A percentile compares a stretch with the other conserved stretches of the same genome.
These are phyloP conservation scores for Polypedilum vanderplanki DNA, from an alignment of 1,140 invertebrate species.

Conservation along the genomic window DNA sequence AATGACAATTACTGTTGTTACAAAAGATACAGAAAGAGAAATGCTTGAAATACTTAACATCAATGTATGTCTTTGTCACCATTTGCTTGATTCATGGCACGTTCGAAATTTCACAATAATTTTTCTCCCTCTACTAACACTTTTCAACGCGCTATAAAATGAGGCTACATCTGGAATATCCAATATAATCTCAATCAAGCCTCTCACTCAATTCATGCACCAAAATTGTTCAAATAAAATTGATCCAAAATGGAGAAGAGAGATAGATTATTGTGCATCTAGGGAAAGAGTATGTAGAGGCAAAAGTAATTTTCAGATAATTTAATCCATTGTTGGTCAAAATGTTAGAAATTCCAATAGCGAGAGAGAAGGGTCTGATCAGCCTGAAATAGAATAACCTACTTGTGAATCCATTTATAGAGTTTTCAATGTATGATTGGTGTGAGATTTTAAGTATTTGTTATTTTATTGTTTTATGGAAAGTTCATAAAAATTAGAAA, in stretches of 20 bases:
- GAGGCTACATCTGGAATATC: slow-evolving; percentile 10
- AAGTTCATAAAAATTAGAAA: no score
- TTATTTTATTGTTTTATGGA: no score
- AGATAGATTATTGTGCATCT: neutral
- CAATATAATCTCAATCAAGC: slow-evolving; percentile 5
- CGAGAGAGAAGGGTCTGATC: neutral
- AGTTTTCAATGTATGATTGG: neutral
- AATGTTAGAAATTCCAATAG: neutral
- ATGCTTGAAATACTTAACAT: no score
- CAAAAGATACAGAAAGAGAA: no score
- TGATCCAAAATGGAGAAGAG: neutral
- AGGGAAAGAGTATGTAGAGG: neutral
- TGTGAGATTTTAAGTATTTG: no score
- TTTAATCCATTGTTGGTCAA: neutral
- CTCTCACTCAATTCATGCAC: neutral
- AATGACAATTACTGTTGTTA: neutral
- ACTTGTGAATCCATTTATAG: slow-evolving; percentile 26
- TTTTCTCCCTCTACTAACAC: neutral
- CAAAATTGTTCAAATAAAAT: neutral
- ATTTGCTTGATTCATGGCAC: slow-evolving; percentile 2
- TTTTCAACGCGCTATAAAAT: slow-evolving; percentile 9
- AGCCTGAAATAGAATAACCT: slow-evolving; percentile 29
- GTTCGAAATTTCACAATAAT: neutral
- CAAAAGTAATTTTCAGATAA: slow-evolving; percentile 28
- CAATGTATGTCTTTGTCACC: neutral